Evolutionary conservation across 2,797 vertebrate genomes (phyloP), one percentile per base, ranked within the genome.

Genomic region (Leptatherina wallacei): DNA sequence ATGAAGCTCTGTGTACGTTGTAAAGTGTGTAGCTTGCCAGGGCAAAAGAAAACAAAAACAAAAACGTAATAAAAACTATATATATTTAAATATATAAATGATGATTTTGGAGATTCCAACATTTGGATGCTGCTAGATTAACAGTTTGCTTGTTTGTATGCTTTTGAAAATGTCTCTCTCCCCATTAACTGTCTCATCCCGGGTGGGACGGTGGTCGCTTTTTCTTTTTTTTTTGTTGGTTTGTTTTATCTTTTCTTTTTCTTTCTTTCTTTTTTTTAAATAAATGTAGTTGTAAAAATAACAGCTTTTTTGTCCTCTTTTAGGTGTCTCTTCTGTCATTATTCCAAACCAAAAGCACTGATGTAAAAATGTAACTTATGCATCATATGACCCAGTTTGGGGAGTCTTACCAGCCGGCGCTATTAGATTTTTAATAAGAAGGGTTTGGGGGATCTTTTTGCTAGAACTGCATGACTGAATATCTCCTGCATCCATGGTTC

Each of bases 81-180:
- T 92, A 92, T 91, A 92, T 90, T 93, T 91, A 92, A 91, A 92
- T 92, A 92, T 93, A 92, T 92, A 92, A 91, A 90, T 91, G 86
- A 92, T 82, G 79, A 94, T 91, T 93, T 93, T 91, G 94, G 94
- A 92, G 93, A 94, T 91, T 96, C 94, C 95, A 96, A 96, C 94
- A 94, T 95, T 96, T 95, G 95, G 95, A 96, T 96, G 96, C 97
- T 98, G 96, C 96, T 97, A 96, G 95, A 94, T 94, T 89, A 95
- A 95, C 92, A 92, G 91, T 91, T 93, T 91, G 93, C 96, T 95
- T 95, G 95, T 96, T 96, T 97, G 95, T 96, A 95, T 93, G 95
- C 96, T 97, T 97, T 96, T 94, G 94, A 91, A 93, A 80, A 91
- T 88, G 88, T 93, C 80, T 92, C 91, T 94, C 94, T 95, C 74